phyloP scores from a whole-genome alignment of 2,797 vertebrate genomes.

The Vespertilio murinus region DNA sequence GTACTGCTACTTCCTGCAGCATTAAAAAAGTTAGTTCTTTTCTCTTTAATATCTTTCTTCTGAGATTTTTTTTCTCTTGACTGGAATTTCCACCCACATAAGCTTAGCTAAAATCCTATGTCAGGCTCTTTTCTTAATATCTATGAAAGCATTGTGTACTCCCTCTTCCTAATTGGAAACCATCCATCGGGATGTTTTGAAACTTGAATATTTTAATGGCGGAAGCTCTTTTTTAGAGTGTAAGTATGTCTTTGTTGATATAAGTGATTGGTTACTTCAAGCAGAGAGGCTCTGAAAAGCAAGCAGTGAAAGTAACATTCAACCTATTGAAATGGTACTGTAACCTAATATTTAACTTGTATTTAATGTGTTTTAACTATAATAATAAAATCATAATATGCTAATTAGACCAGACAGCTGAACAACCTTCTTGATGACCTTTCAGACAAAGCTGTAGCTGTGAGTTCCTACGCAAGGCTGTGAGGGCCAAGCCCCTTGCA shows the following conservation, averaged over 20 bases:
- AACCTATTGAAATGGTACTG: conserved; percentile 27
- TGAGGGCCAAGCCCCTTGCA: too few relatives aligned
- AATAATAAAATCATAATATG: too few relatives aligned
- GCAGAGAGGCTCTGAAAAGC: conserved; percentile 47
- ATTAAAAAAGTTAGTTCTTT: conserved; percentile 29
- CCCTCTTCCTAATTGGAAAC: conserved; percentile 57
- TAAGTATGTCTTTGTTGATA: conserved; percentile 37
- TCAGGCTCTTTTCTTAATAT: conserved; percentile 49
- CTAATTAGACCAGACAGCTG: too few relatives aligned
- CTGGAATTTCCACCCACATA: conserved; percentile 57
- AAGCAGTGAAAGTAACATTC: conserved; percentile 29
- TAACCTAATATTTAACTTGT: conserved; percentile 16
- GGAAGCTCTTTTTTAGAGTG: not conserved
- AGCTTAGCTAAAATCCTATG: conserved; percentile 64
- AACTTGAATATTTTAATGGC: conserved; percentile 45
- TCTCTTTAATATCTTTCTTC: conserved; percentile 41
- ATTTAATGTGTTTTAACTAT: not conserved
- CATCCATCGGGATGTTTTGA: conserved; percentile 53
- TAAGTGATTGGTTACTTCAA: conserved; percentile 17
- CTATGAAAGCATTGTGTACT: conserved; percentile 36
- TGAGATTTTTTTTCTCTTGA: conserved; percentile 20
- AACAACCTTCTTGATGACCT: too few relatives aligned
- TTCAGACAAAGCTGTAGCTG: too few relatives aligned
- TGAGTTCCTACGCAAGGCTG: too few relatives aligned
- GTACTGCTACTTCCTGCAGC: not conserved